Conservation (phyloP, 2,888 invertebrate genomes). For the Pristionchus exspectatus region DNA sequence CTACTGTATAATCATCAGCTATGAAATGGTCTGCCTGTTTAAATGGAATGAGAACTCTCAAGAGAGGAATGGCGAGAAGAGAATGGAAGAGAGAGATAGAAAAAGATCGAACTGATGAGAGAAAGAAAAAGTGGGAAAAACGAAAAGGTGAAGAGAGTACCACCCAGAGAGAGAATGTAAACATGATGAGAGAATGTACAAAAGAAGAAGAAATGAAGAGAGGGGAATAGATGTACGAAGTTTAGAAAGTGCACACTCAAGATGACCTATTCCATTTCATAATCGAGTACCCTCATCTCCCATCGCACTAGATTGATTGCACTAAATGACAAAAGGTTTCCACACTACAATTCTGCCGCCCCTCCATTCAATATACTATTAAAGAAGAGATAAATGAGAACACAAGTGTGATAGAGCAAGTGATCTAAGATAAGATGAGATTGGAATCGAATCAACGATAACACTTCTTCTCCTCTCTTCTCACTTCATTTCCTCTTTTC, state of each 20-base stretch:
- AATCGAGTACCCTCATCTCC: not conserved
- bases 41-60: not conserved
- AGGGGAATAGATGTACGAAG: not conserved
- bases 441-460: not conserved
- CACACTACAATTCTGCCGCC: no score
- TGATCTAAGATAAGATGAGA: not conserved
- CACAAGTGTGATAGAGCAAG: not conserved
- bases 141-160: not conserved
- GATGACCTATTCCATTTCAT: not conserved
- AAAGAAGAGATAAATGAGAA: not conserved
- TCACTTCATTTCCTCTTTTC: no score
- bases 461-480: no score
- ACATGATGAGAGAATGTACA: not conserved
- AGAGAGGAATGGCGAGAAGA: not conserved
- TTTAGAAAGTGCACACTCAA: not conserved
- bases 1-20: not conserved
- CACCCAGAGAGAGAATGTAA: not conserved
- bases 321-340: not conserved
- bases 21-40: not conserved
- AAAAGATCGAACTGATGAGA: not conserved
- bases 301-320: not conserved
- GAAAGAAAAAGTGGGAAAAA: conserved; percentile 1
- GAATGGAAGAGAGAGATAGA: not conserved
- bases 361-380: no score
- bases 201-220: not conserved